A percentile compares a stretch with the other conserved stretches of the same genome.
phyloP scores from a whole-genome alignment of 2,797 vertebrate genomes.

The Oryzias dopingdopingensis region DNA sequence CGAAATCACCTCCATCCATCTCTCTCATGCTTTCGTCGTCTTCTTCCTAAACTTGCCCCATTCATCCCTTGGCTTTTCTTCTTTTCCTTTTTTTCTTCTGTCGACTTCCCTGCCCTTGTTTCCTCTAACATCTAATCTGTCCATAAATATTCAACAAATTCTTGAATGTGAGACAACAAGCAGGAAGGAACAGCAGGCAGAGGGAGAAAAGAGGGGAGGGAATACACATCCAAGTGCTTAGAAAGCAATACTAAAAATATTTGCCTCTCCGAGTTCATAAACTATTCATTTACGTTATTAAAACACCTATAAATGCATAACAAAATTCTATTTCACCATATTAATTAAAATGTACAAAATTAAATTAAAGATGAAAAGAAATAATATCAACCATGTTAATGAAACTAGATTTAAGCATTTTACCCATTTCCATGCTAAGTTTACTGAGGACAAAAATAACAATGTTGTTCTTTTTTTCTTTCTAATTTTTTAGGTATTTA shows the following conservation, averaged over 20 bases:
- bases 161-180: slow-evolving; percentile 12
- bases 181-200: slow-evolving; percentile 40
- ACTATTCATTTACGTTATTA: slow-evolving; percentile 45
- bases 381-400: no score
- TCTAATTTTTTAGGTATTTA: no score
- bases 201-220: slow-evolving; percentile 5
- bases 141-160: slow-evolving; percentile 46
- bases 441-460: no score
- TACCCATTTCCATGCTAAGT: no score
- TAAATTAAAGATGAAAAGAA: no score
- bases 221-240: slow-evolving; percentile 17
- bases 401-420: no score
- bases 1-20: slow-evolving; percentile 30
- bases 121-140: slow-evolving; percentile 25
- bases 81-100: not conserved
- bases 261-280: slow-evolving; percentile 39
- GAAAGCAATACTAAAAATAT: slow-evolving; percentile 53
- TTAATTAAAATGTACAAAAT: no score
- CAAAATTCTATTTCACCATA: no score
- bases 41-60: not conserved
- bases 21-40: not conserved
- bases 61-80: not conserved
- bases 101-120: slow-evolving; percentile 6
- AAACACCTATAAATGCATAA: no score
- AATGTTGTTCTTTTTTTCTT: no score